These are phyloP conservation scores for Pyrocephalus nanus DNA, from an alignment of 2,797 vertebrate species.

Conservation along the genomic window DNA sequence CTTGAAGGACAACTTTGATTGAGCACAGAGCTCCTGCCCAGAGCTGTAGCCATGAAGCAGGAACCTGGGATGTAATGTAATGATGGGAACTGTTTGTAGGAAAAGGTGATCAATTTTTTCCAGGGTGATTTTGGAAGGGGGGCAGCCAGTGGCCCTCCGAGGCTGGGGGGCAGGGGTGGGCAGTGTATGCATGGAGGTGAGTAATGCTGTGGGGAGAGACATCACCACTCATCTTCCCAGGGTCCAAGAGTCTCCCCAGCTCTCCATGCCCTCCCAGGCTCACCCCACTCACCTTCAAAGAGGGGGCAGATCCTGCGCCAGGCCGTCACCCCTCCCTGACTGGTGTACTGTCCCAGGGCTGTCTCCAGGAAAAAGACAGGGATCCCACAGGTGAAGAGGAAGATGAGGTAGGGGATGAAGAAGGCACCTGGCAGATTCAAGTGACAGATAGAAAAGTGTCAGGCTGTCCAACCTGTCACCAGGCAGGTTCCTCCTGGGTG, in stretches of 20 bases:
- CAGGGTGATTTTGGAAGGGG: not conserved
- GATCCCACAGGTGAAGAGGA: constrained; percentile 96
- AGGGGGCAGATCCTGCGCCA: constrained; percentile 95
- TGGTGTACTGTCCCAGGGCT: constrained; percentile 92
- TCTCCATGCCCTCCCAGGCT: not conserved
- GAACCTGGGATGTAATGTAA: accelerated
- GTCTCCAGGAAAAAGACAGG: constrained; percentile 95
- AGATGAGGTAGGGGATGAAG: constrained; percentile 98
- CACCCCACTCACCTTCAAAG: constrained; percentile 87
- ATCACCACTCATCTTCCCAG: accelerated
- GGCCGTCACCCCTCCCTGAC: constrained; percentile 91
- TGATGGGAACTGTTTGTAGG: not conserved
- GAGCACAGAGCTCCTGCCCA: not conserved
- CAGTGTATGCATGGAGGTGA: accelerated
- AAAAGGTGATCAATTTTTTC: not conserved
- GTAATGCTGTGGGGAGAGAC: not conserved
- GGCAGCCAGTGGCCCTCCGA: not conserved
- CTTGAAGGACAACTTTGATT: not conserved
- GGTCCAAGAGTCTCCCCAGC: accelerated
- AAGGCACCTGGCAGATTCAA: constrained; percentile 86
- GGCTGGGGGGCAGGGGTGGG: not conserved
- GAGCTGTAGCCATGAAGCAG: not conserved
- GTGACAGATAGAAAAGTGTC: not conserved
- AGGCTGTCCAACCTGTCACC: not conserved
- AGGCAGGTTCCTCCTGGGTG: not conserved